Base-by-base conservation (phyloP, 1,140 invertebrate species). In the Temnothorax curvispinosus region DNA sequence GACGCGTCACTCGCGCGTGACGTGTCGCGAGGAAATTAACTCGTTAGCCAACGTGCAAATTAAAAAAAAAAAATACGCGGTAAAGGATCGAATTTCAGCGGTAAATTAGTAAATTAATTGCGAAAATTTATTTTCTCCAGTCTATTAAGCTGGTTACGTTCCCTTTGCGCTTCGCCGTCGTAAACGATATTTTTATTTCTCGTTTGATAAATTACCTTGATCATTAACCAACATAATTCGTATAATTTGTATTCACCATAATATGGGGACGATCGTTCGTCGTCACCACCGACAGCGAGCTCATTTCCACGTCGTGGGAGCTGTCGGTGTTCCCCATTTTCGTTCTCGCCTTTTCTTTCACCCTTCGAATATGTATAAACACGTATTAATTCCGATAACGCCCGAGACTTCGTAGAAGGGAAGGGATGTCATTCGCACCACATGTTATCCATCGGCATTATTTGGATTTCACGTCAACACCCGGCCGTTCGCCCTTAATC, bases 281-380 rank as follows among this genome's bases (percentile, higher is more conserved):
- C 41, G 76, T 21, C 80, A 74, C 85, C 3, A 88, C 69, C 50
- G 93, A 92, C 21, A 95, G 69, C n/a, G 94, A 92, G 74, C 92
- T 94, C 94, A 95, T 94, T 89, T 95, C 94, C 76, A 94, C 92
- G 7, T 93, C 94, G 62, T 89, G 91, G 21, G 87, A 87, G 32
- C 91, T 92, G n/a, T 90, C 89, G 9, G 67, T 65, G 60, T 91
- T 91, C 18, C 89, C 91, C 88, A 92, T 90, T 81, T 76, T 27
- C 41, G 2, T 11, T 47, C 47, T 77, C 56, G n/a, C 11, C 2
- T 27, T 72, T 9, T 50, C 18, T 54, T 41, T 38, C 74, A 69
- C 82, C 18, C 47, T 56, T 32, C 0, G 18, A 38, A n/a, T 47
- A 8, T 21, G 15, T 41, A 1, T 41, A 1, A 6, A 6, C 13